These are phyloP conservation scores for Balearica regulorum DNA, from an alignment of 2,797 vertebrate genomes.

Conservation along the genomic window DNA sequence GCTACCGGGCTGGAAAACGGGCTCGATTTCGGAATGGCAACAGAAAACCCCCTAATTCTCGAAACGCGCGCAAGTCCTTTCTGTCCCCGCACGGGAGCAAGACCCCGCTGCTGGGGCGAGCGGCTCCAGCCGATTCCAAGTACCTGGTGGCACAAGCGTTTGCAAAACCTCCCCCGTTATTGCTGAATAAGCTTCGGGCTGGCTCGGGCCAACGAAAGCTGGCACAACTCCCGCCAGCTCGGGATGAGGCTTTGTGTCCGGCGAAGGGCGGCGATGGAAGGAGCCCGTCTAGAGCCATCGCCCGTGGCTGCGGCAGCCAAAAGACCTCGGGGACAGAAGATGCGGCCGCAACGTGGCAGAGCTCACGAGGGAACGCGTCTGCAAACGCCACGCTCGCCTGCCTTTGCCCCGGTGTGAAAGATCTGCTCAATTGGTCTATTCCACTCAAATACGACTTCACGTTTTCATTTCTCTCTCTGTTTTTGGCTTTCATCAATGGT, in stretches of 20 bases:
- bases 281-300: not conserved
- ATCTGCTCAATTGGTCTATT: not conserved
- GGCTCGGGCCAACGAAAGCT: not conserved
- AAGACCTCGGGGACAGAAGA: not conserved
- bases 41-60: not conserved
- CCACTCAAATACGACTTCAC: not conserved
- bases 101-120: not conserved
- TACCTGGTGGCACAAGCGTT: accelerated
- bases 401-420: not conserved
- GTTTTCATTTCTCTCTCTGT: not conserved
- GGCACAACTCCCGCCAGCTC: not conserved
- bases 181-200: not conserved
- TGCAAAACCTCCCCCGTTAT: not conserved
- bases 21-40: not conserved
- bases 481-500: not conserved
- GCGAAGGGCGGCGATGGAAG: not conserved
- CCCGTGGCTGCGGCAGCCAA: not conserved
- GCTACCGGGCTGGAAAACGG: not conserved
- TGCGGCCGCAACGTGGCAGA: not conserved
- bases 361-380: accelerated
- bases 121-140: not conserved
- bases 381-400: not conserved
- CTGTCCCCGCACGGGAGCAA: not conserved
- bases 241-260: not conserved
- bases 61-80: accelerated